Conservation (phyloP, 2,888 invertebrate species). For the Eupelmus urozonus region DNA sequence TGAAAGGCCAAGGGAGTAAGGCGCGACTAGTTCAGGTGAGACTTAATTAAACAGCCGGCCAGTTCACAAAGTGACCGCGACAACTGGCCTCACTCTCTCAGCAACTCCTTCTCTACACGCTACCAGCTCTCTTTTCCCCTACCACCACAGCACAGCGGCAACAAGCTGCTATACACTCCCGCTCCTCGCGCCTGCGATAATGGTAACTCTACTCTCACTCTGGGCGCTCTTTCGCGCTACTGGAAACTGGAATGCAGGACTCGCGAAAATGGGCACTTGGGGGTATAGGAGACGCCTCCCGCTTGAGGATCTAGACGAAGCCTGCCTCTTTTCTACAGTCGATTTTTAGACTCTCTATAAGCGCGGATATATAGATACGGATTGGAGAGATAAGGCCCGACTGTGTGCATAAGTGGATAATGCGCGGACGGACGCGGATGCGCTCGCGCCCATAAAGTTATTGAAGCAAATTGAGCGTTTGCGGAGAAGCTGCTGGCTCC, state of each 20-base stretch:
- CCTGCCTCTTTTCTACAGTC: background rate
- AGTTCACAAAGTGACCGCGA: conserved; percentile 78
- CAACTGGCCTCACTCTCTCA: conserved; percentile 65
- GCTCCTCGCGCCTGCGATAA: conserved; percentile 31
- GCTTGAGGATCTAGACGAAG: conserved; percentile 23
- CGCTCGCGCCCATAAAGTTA: background rate
- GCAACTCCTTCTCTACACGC: background rate
- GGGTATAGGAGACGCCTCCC: too few species aligned
- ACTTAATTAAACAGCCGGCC: conserved; percentile 77
- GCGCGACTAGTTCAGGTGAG: conserved; percentile 73
- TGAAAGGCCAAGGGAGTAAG: conserved; percentile 60
- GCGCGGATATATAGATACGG: background rate
- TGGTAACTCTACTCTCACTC: conserved; percentile 56
- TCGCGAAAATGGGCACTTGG: conserved; percentile 43
- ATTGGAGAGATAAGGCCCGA: background rate
- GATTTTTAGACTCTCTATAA: background rate
- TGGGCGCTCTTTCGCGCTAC: conserved; percentile 52
- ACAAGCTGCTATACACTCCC: conserved; percentile 48
- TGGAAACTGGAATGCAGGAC: conserved; percentile 54
- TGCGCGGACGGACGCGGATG: background rate
- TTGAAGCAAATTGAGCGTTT: conserved; percentile 19
- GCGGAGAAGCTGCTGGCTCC: background rate
- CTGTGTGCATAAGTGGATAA: background rate
- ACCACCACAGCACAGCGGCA: background rate
- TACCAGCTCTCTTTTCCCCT: background rate